Base-by-base conservation (phyloP, 2,888 invertebrate genomes). In the Drosophila parthenogenetica region DNA sequence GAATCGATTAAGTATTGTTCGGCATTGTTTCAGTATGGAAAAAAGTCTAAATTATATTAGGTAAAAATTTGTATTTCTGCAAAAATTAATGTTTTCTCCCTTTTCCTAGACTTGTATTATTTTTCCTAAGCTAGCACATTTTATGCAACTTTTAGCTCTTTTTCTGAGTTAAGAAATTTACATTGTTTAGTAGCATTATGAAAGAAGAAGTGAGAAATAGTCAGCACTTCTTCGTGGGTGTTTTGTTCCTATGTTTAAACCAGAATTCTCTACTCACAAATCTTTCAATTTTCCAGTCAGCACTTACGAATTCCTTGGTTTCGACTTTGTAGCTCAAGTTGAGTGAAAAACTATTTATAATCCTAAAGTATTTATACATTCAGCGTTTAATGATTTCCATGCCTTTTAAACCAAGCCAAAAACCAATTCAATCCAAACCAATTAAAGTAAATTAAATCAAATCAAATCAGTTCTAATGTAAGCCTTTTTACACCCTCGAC, bases 371-470 rank as follows among this genome's bases (percentile, higher is more conserved):
- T 43, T 42, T 61, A 39, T 61, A 45, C 8, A 10, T 16, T 40
- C 46, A 32, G 57, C 22, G 35, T 25, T 37, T 68, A 51, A 69
- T 64, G 46, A 78, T 69, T 84, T 68, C 64, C 48, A 69, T 61
- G 72, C 35, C 48, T 65, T 68, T 81, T 58, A 70, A 60, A 61
- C 57, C 42, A 48, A 61, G 37, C 59, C 37, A 39, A 59, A 69
- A 8, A 2, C 29, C 29, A 29, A 29, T 29, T 8, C 66, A 64
- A 62, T 79, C 63, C 49, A 69, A 67, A 72, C 43, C 77, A 71
- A 71, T 84, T 58, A 70, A 71, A 71, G 81, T 58, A 70, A 60
- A 61, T 61, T 37, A 42, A 61, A 42, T 64, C 32, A 39, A 59
- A 69, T 58, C 32, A 19, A 72, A 73, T 57, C 32, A 35, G 13